phyloP scores from a whole-genome alignment of 2,888 invertebrate genomes.

The Caenorhabditis wallacei region DNA sequence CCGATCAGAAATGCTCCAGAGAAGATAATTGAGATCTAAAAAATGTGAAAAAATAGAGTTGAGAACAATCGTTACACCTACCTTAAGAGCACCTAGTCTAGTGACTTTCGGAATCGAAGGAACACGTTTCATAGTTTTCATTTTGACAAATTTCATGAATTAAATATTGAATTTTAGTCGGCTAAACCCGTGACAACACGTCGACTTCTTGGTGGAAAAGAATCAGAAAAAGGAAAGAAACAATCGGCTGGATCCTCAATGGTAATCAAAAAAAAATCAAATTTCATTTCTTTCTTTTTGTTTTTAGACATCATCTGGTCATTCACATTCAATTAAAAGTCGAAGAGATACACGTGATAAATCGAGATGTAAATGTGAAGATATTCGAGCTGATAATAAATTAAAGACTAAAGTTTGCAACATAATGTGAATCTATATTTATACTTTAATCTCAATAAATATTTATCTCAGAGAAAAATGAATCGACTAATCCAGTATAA shows the following conservation, averaged over 20 bases:
- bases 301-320: conserved; percentile 43
- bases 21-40: conserved; percentile 27
- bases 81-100: conserved; percentile 15
- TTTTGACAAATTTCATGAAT: too few species aligned
- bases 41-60: not conserved
- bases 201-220: conserved; percentile 17
- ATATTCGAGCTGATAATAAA: conserved; percentile 69
- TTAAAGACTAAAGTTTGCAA: conserved; percentile 74
- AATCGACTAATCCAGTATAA: conserved; percentile 15
- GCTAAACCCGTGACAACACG: conserved; percentile 41
- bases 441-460: not conserved
- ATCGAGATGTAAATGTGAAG: conserved; percentile 69
- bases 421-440: conserved; percentile 41
- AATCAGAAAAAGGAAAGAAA: conserved; percentile 30
- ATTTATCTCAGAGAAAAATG: not conserved
- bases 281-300: not conserved
- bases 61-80: not conserved
- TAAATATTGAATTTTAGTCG: conserved; percentile 35
- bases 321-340: conserved; percentile 32
- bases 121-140: conserved; percentile 5
- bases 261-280: conserved; percentile 48
- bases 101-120: conserved; percentile 12
- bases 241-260: conserved; percentile 37
- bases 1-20: conserved; percentile 39
- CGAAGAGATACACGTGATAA: conserved; percentile 39